Evolutionary conservation across 2,888 invertebrate species (phyloP).

Genomic region (Caradrina kadenii): DNA sequence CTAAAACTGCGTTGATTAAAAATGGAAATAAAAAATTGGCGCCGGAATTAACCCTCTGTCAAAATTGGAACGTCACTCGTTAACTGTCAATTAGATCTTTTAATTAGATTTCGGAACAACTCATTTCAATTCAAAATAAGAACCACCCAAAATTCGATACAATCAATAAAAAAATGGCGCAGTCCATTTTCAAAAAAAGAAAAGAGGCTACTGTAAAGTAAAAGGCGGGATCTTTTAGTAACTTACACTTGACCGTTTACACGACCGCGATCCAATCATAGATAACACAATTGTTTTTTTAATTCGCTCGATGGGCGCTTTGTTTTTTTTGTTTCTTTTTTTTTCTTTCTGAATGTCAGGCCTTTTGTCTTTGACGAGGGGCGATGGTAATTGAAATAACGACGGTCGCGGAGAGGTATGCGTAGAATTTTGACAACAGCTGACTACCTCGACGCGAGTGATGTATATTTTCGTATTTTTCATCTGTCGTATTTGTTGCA

Average conservation of each 20-base stretch:
- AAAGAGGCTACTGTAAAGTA: constrained; percentile 83
- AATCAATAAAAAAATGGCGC: constrained; percentile 52
- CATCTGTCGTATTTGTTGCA: constrained; percentile 60
- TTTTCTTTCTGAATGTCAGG: constrained; percentile 79
- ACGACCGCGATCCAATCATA: constrained; percentile 90
- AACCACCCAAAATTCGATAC: constrained; percentile 68
- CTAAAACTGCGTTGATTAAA: not conserved
- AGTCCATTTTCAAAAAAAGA: constrained; percentile 70
- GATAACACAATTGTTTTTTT: constrained; percentile 84
- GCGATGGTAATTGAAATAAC: constrained; percentile 89
- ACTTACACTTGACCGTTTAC: constrained; percentile 88
- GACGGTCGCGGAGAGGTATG: constrained; percentile 85
- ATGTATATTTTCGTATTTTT: constrained; percentile 62
- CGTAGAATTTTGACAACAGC: constrained; percentile 88
- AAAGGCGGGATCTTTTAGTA: constrained; percentile 81
- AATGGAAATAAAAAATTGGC: not conserved
- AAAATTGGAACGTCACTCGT: constrained; percentile 7
- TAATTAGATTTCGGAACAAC: constrained; percentile 37
- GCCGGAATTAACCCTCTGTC: constrained; percentile 1
- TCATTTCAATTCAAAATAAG: constrained; percentile 40
- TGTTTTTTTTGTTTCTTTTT: constrained; percentile 75
- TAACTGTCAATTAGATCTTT: constrained; percentile 41
- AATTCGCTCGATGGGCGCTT: constrained; percentile 74
- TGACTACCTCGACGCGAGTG: constrained; percentile 72
- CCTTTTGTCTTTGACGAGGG: constrained; percentile 90